Conservation (phyloP, 2,113 vertebrate species). For the Prolemur simus region DNA sequence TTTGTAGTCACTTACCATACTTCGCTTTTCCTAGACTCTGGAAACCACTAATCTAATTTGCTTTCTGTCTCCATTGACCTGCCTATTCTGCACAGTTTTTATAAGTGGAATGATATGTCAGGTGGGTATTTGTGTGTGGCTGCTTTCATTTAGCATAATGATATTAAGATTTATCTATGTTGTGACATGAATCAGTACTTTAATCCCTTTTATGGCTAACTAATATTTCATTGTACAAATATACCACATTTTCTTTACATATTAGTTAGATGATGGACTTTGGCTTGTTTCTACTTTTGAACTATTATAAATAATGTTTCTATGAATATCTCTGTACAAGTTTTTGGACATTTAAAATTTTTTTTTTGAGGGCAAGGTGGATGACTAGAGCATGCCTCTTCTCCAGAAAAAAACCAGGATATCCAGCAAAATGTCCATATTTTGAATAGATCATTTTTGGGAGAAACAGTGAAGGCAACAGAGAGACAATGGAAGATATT, state of each 20-base stretch:
- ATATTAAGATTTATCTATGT: not conserved
- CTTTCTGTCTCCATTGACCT: not conserved
- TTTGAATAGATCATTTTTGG: too few species aligned
- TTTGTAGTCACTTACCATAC: not conserved
- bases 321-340: not conserved
- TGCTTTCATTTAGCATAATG: not conserved
- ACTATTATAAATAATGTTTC: not conserved
- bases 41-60: not conserved
- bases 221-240: not conserved
- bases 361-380: too few species aligned
- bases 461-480: too few species aligned
- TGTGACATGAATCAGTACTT: not conserved
- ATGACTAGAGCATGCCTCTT: too few species aligned
- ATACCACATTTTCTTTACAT: not conserved
- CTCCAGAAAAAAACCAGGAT: too few species aligned
- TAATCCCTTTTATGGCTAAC: not conserved
- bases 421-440: too few species aligned
- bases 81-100: not conserved
- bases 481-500: too few species aligned
- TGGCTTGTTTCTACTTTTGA: not conserved
- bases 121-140: not conserved
- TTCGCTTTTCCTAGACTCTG: not conserved
- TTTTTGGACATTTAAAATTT: not conserved
- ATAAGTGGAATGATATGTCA: not conserved
- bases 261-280: not conserved